Base-by-base conservation (phyloP, 2,113 vertebrate genomes). In the Pipra filicauda region DNA sequence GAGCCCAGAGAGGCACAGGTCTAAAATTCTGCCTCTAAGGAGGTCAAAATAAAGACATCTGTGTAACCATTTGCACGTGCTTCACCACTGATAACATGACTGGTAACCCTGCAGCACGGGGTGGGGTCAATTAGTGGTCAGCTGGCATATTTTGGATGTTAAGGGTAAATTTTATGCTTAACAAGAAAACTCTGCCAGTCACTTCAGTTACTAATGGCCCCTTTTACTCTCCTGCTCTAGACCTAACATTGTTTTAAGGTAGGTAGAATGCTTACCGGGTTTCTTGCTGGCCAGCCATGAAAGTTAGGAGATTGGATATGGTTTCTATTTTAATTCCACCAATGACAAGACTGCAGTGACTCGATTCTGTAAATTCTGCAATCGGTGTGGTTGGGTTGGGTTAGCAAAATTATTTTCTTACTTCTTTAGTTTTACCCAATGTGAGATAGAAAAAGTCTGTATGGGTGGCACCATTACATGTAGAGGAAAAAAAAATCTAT, bases 31-130 rank as follows among this genome's bases (percentile, higher is more conserved):
- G 30, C 13, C 41, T 85, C 8, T 14, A 14, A 14, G 51, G 33
- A 86, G 35, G 39, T 44, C 58, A 54, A 30, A 74, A n/a, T 24
- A 57, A 46, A 55, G 23, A 39, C 31, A 21, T n/a, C 7, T 49
- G 3, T 91, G 77, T 55, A 77, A 18, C 55, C 76, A 18, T 8
- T 13, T 71, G 31, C 18, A 11, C 0, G 0, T 14, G 37, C 55
- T 81, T 82, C 37, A 39, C 12, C 33, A 9, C 5, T 71, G 26
- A 1, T 33, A 41, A 15, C 0, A 0, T 41, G 39, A 41, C 37
- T 46, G 64, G 20, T 51, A 44, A 23, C 14, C 1, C 31, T 72
- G 48, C 6, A 52, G 3, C 1, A 0, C 8, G 19, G 15, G 15
- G 23, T 11, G 51, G 43, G 35, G 2, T 58, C 7, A 19, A 52